Evolutionary conservation across 1,140 invertebrate genomes (phyloP).

Genomic region (Gryllus bimaculatus): DNA sequence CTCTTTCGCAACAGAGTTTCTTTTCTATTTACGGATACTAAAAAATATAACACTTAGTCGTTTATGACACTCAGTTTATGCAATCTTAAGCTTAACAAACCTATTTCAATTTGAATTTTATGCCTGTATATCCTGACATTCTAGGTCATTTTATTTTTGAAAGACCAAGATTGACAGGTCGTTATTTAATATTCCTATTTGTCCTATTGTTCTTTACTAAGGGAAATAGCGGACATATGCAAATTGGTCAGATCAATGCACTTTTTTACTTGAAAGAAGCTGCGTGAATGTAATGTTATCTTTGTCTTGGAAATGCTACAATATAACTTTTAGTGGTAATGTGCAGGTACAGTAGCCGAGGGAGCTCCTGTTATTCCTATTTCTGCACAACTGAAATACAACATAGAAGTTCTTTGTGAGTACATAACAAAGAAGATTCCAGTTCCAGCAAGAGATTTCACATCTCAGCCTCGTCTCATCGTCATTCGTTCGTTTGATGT

Average conservation of each 20-base stretch:
- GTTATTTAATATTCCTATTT: too few relatives aligned
- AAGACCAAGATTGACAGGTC: too few relatives aligned
- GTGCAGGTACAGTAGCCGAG: slow-evolving; percentile 91
- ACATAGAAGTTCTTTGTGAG: slow-evolving; percentile 97
- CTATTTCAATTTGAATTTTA: too few relatives aligned
- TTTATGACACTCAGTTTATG: too few relatives aligned
- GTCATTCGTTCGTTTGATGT: slow-evolving; percentile 99
- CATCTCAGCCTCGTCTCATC: slow-evolving; percentile 90
- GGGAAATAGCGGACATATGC: too few relatives aligned
- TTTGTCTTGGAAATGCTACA: not conserved
- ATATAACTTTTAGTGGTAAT: not conserved
- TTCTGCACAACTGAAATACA: slow-evolving; percentile 98
- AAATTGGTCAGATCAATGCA: not conserved
- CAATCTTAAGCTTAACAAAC: too few relatives aligned
- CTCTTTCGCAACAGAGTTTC: too few relatives aligned
- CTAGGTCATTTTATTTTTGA: too few relatives aligned
- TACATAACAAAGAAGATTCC: slow-evolving; percentile 98
- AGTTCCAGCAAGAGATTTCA: slow-evolving; percentile 89
- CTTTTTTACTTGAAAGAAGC: not conserved
- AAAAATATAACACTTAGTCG: too few relatives aligned
- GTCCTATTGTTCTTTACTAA: too few relatives aligned
- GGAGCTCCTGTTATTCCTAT: slow-evolving; percentile 97
- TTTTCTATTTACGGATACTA: too few relatives aligned
- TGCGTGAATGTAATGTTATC: not conserved
- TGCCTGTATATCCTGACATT: too few relatives aligned